Percentiles rank a stretch among this genome's conserved stretches.
These are phyloP conservation scores for Folsomia manolachei DNA, from an alignment of 2,888 invertebrate genomes.

Conservation along the genomic window DNA sequence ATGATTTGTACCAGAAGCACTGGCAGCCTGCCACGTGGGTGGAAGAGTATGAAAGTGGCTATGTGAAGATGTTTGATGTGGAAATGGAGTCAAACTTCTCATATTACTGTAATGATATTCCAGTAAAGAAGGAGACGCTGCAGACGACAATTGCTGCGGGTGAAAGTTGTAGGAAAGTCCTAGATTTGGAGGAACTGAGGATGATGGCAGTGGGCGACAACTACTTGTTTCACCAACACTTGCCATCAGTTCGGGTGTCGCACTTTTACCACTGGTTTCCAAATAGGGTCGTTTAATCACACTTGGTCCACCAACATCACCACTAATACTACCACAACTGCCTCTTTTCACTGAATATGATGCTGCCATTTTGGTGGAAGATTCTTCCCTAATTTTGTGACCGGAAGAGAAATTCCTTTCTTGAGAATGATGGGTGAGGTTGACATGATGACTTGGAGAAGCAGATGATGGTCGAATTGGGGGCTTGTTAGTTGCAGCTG, in stretches of 20 bases:
- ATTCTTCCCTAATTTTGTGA: not conserved
- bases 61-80: not conserved
- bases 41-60: conserved; percentile 8
- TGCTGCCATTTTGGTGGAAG: not conserved
- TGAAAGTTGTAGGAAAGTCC: conserved; percentile 19
- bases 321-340: not conserved
- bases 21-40: conserved; percentile 13
- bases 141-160: too few species aligned
- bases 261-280: not conserved
- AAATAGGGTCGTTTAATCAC: not conserved
- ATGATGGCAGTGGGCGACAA: conserved; percentile 41
- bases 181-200: conserved; percentile 40
- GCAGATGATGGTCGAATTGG: conserved; percentile 37
- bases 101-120: conserved; percentile 23
- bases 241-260: conserved; percentile 8
- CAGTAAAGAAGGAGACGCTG: conserved; percentile 11
- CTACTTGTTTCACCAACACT: conserved; percentile 8
- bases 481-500: conserved; percentile 6
- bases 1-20: not conserved
- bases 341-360: conserved; percentile 2
- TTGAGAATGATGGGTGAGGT: not conserved
- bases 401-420: not conserved
- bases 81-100: conserved; percentile 8
- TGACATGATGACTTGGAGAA: conserved; percentile 17
- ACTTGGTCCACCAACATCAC: not conserved